phyloP scores from a whole-genome alignment of 2,113 vertebrate species.

The Cryptotis parvus region DNA sequence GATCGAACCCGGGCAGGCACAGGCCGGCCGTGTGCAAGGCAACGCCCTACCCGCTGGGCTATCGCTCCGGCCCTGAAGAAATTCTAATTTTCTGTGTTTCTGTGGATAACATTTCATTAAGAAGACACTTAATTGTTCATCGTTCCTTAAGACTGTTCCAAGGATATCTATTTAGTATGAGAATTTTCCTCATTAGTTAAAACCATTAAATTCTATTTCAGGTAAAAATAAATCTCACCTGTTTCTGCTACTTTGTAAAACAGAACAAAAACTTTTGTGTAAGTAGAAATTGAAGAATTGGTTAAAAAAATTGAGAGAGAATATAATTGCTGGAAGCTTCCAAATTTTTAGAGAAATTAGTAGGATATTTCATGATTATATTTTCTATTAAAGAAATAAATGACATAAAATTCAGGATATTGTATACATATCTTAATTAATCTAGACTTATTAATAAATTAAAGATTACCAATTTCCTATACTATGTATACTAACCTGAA shows the following conservation, averaged over 20 bases:
- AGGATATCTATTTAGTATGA: no score
- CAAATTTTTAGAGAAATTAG: conserved; percentile 4
- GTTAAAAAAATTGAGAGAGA: background rate
- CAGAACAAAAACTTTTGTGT: background rate
- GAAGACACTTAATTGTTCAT: background rate
- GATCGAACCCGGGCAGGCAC: no score
- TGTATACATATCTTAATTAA: background rate
- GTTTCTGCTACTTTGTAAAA: background rate
- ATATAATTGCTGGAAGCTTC: background rate
- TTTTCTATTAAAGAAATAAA: conserved; percentile 11
- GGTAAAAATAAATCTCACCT: background rate
- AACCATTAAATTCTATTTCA: no score
- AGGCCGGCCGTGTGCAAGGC: no score
- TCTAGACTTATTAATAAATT: background rate
- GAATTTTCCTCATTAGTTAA: no score
- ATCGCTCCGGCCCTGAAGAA: no score
- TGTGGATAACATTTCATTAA: no score
- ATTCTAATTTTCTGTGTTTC: no score
- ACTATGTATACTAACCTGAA: background rate
- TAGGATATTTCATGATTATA: background rate
- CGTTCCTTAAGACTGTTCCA: background rate
- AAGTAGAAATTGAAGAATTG: background rate
- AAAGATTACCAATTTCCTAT: background rate
- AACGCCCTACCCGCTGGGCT: no score
- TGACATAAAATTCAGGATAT: background rate